phyloP scores from a whole-genome alignment of 1,140 invertebrate genomes.

The Drosophila bifasciata region DNA sequence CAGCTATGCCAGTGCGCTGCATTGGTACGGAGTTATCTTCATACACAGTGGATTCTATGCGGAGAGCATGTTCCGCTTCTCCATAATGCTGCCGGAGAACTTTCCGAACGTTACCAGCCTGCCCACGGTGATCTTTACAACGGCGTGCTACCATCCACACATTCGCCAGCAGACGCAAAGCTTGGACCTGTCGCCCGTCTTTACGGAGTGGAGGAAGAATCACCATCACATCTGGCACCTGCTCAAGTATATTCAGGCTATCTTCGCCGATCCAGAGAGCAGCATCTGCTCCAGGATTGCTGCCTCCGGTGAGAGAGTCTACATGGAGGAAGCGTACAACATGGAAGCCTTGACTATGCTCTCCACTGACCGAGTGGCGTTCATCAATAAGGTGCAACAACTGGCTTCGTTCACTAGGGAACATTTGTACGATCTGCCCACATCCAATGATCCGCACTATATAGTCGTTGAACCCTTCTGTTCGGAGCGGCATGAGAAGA shows the following conservation, averaged over 20 bases:
- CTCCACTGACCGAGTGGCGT: constrained; percentile 87
- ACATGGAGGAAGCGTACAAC: constrained; percentile 87
- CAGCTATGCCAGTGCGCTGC: constrained; percentile 90
- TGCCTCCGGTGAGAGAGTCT: constrained; percentile 73
- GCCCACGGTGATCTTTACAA: constrained; percentile 91
- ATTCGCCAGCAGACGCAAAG: constrained; percentile 91
- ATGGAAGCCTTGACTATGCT: constrained; percentile 91
- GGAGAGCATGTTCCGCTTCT: constrained; percentile 95
- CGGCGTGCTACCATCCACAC: constrained; percentile 94
- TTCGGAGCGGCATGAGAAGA: constrained; percentile 88
- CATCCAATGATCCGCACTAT: constrained; percentile 93
- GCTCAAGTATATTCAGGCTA: constrained; percentile 91
- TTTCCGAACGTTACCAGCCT: constrained; percentile 94
- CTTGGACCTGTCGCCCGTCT: constrained; percentile 89
- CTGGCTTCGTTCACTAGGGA: constrained; percentile 89
- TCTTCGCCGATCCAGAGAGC: constrained; percentile 86
- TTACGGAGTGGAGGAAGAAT: constrained; percentile 92
- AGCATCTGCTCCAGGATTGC: constrained; percentile 24
- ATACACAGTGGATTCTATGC: constrained; percentile 94
- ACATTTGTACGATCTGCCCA: constrained; percentile 90
- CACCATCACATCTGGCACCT: constrained; percentile 95
- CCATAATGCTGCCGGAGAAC: constrained; percentile 92
- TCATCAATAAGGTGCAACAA: constrained; percentile 87
- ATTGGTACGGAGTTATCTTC: constrained; percentile 98
- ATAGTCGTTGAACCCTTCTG: constrained; percentile 92